Evolutionary conservation across 2,113 vertebrate species (phyloP), one percentile per base, ranked within the genome.

Genomic region (Alligator mississippiensis): DNA sequence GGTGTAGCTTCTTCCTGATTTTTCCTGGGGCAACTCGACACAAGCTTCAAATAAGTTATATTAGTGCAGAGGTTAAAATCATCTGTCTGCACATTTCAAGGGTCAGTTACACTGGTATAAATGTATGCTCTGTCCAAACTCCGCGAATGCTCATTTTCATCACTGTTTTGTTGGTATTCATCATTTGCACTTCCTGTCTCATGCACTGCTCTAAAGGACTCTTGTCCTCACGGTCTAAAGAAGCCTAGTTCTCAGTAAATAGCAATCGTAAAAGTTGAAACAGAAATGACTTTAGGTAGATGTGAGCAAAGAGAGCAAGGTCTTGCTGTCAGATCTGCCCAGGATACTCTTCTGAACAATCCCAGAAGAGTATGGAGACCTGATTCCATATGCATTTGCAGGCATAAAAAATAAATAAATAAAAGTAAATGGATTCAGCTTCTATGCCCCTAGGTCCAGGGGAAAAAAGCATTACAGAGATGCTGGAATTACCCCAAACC

Each of bases 341-440:
- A 19, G 88, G 77, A 9, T 19, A 78, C 28, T 60, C 77, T 82
- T 57, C 84, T 68, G 38, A 92, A 92, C 38, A 34, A n/a, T 74
- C 47, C 11, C 11, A 24, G 75, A 13, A 90, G 24, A 77, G 18
- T 62, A 66, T 0, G 19, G 13, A 0, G 78, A 16, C 59, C 68
- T 62, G 0, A 1, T 18, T 30, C 80, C 27, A 2, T 3, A 11
- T 0, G 0, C 9, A 62, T 88, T 86, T 58, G 70, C 30, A 9
- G 1, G 28, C 61, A 4, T 0, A 5, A 58, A 1, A 86, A 79
- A 5, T 5, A 64, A 78, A 91, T 94, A 5, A 68, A 25, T 2
- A 34, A 63, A 74, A 78, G 78, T 3, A 5, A 81, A 66, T 27
- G 47, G 16, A 8, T 80, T 88, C 70, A 80, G 87, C 22, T 66